phyloP scores from a whole-genome alignment of 2,797 vertebrate species.

The Sebastes diploproa region DNA sequence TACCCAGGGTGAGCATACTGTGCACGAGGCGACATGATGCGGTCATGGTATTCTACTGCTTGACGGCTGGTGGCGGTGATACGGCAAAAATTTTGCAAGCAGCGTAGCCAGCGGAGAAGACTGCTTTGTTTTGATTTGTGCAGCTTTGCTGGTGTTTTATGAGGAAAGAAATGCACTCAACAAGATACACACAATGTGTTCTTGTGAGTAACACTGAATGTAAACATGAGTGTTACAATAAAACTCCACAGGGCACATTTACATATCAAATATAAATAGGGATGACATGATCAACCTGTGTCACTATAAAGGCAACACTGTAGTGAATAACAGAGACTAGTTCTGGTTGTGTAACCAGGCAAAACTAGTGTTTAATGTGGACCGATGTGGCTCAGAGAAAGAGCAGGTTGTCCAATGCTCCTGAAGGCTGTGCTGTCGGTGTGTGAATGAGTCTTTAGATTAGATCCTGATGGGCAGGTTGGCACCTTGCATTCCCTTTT shows the following conservation, averaged over 20 bases:
- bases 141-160: too few species aligned
- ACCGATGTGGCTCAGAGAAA: too few species aligned
- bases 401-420: too few species aligned
- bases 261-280: neutral
- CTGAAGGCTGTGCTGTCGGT: too few species aligned
- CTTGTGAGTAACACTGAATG: neutral
- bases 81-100: neutral
- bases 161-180: too few species aligned
- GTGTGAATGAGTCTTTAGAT: too few species aligned
- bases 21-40: accelerated
- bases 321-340: neutral
- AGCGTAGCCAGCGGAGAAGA: neutral
- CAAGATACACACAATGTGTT: neutral
- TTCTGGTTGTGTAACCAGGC: neutral
- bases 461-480: too few species aligned
- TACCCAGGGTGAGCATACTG: slow-evolving; percentile 89
- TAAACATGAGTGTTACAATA: too few species aligned
- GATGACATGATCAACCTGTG: neutral
- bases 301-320: neutral
- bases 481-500: too few species aligned
- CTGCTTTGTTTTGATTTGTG: neutral
- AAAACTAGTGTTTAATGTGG: too few species aligned
- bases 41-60: neutral
- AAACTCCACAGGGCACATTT: neutral
- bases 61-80: neutral